Evolutionary conservation across 1,140 invertebrate species (phyloP), one percentile per base, ranked within the genome.

Genomic region (Bactericera cockerelli): DNA sequence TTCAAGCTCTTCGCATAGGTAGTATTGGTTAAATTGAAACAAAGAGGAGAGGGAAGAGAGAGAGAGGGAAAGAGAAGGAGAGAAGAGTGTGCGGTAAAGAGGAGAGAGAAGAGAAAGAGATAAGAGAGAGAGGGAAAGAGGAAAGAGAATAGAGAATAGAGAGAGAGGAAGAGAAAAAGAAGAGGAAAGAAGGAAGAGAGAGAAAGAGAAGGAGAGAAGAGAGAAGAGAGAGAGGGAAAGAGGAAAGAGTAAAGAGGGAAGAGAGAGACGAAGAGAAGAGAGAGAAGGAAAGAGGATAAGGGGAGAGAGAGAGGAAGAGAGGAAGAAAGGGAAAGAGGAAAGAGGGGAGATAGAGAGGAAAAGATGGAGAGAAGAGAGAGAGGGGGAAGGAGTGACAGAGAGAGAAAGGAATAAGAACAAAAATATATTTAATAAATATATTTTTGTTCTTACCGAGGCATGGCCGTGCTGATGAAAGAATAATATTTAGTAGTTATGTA

Each of bases 261-360:
- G n/a, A n/a, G 14, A 53, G 49, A 24, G n/a, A n/a, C 4, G n/a
- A n/a, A 24, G n/a, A n/a, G 49, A 53, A n/a, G 14, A 53, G 49
- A 24, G n/a, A 14, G 49, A 53, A 14, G n/a, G n/a, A n/a, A 24
- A 53, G 49, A 24, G 4, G 49, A 24, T 11, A n/a, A 24, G 4
- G 24, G 14, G n/a, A n/a, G 14, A 53, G 49, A 24, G 4, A n/a
- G 14, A 53, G 49, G 14, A 53, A n/a, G 14, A 53, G 4, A 24
- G n/a, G 49, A 24, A 53, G 49, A 24, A 53, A n/a, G 49, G n/a
- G 49, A 24, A 53, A n/a, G 49, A 24, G 49, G 49, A 53, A n/a
- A 21, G n/a, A 14, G 14, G 14, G 24, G n/a, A 24, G 24, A n/a
- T 6, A 14, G 14, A 24, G 24, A n/a, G 14, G 24, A n/a, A 24